Evolutionary conservation across 2,797 vertebrate genomes (phyloP).

Genomic region (Diceros bicornis): DNA sequence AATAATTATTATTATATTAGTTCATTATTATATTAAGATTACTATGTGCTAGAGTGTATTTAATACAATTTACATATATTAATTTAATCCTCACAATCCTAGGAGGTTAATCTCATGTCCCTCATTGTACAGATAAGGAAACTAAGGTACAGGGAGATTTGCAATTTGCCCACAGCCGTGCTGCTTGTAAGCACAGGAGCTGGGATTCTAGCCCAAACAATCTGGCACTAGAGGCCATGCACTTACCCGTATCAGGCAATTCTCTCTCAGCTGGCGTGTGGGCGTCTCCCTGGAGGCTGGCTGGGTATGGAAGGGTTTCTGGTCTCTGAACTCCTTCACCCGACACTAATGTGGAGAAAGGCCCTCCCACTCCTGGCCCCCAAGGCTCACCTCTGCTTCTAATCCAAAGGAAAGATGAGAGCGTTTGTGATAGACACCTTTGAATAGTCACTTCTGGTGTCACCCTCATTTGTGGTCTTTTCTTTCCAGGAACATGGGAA

Average conservation of each 20-base stretch:
- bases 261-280: fast-evolving
- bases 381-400: background rate
- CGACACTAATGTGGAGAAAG: background rate
- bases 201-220: background rate
- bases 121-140: background rate
- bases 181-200: background rate
- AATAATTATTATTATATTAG: background rate
- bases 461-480: fast-evolving
- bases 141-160: background rate
- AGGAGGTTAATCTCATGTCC: background rate
- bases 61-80: background rate
- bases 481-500: background rate
- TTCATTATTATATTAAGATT: background rate
- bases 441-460: background rate
- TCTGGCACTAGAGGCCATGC: fast-evolving
- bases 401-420: background rate
- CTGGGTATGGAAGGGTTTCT: fast-evolving
- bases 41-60: background rate
- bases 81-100: background rate
- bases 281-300: too few species aligned
- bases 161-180: background rate
- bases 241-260: fast-evolving
- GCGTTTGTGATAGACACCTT: background rate
- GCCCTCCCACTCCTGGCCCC: background rate
- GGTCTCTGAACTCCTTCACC: background rate